These are phyloP conservation scores for Choristoneura rosaceana DNA, from an alignment of 2,888 invertebrate genomes.

Conservation along the genomic window DNA sequence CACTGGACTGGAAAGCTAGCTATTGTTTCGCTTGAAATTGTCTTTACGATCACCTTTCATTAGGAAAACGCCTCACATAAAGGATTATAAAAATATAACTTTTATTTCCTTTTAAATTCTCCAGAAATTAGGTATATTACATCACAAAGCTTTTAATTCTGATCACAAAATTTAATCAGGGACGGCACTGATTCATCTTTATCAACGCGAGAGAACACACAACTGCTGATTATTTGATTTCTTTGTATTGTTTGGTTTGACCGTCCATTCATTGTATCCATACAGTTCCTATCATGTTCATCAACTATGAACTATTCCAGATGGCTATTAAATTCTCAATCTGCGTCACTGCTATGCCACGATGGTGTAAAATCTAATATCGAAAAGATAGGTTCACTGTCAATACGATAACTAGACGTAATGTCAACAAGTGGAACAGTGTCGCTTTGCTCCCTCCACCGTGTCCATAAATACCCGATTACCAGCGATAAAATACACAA, in stretches of 20 bases:
- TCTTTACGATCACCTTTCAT: slow-evolving; percentile 50
- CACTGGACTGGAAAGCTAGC: slow-evolving; percentile 47
- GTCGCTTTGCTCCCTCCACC: slow-evolving; percentile 51
- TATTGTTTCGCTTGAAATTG: slow-evolving; percentile 50
- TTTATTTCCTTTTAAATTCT: slow-evolving; percentile 7
- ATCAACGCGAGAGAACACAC: background rate
- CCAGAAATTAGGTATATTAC: background rate
- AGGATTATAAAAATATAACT: slow-evolving; percentile 34
- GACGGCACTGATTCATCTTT: background rate
- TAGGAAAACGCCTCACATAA: slow-evolving; percentile 46
- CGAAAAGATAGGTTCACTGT: slow-evolving; percentile 63
- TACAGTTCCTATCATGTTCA: too few species aligned
- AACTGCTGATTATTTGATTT: background rate
- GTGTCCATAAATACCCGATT: slow-evolving; percentile 55
- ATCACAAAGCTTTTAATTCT: background rate
- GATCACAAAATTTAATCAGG: background rate
- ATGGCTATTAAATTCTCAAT: slow-evolving; percentile 15
- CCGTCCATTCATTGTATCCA: too few species aligned
- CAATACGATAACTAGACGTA: slow-evolving; percentile 53
- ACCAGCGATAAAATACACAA: slow-evolving; percentile 57
- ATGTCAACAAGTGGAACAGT: slow-evolving; percentile 63
- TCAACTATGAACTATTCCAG: background rate
- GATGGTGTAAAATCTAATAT: slow-evolving; percentile 62
- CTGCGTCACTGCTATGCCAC: slow-evolving; percentile 46
- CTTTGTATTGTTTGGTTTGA: background rate